Evolutionary conservation across 2,888 invertebrate species (phyloP).

Genomic region (Eupithecia abbreviata): DNA sequence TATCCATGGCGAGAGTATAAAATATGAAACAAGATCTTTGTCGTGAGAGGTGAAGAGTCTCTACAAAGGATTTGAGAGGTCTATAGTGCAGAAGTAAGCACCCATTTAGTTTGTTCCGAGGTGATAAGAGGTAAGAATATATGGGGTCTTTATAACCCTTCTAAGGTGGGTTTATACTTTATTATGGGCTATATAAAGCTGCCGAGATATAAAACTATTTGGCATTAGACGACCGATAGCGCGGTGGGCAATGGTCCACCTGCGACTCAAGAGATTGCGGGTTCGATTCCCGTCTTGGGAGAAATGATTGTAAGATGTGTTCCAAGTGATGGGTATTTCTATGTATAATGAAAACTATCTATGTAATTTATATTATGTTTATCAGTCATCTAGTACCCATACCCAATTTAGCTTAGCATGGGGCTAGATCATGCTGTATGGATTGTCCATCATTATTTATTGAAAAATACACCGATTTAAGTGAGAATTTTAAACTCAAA

Average conservation of each 20-base stretch:
- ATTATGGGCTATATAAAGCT: neutral
- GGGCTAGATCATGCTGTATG: no score
- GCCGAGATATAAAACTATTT: neutral
- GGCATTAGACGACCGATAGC: neutral
- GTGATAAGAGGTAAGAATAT: neutral
- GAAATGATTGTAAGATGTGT: no score
- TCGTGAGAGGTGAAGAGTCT: neutral
- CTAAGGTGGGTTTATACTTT: neutral
- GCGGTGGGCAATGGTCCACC: neutral
- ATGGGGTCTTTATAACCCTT: neutral
- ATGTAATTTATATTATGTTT: no score
- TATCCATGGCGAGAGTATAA: neutral
- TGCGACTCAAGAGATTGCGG: no score
- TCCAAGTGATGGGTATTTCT: no score
- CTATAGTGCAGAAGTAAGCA: slow-evolving; percentile 7
- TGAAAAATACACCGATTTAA: no score
- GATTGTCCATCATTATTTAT: no score
- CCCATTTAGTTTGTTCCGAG: slow-evolving; percentile 3
- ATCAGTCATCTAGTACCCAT: no score
- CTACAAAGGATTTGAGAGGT: slow-evolving; percentile 10
- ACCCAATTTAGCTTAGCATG: no score
- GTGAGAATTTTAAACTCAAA: neutral
- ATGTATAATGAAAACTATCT: no score
- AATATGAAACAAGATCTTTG: slow-evolving; percentile 10
- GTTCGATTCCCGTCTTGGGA: no score